Conservation (phyloP, 1,140 invertebrate species). For the Oreohelix idahoensis region DNA sequence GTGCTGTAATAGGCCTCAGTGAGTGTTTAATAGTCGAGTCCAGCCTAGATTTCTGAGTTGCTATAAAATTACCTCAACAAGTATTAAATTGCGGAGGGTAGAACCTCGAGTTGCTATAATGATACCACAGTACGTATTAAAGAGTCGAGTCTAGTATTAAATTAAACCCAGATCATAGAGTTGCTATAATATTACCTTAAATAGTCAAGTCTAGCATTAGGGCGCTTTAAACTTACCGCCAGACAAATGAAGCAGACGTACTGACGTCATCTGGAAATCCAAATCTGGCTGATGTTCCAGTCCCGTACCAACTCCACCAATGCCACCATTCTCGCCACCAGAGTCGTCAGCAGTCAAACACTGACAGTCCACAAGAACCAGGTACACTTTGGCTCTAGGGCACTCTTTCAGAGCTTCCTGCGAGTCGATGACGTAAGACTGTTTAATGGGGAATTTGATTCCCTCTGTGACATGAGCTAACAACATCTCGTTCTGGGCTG, state of each 20-base stretch:
- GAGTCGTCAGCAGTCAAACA: not conserved
- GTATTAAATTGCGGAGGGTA: too few relatives aligned
- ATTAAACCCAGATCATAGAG: too few relatives aligned
- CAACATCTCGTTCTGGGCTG: slow-evolving; percentile 47
- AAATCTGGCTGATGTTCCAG: not conserved
- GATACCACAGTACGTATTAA: too few relatives aligned
- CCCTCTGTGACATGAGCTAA: slow-evolving; percentile 53
- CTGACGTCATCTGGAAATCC: not conserved
- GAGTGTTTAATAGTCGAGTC: too few relatives aligned
- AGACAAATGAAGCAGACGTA: not conserved
- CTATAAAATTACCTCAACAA: too few relatives aligned
- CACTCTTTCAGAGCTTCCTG: slow-evolving; percentile 51
- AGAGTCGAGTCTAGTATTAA: too few relatives aligned
- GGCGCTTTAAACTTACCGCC: not conserved
- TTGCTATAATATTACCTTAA: too few relatives aligned
- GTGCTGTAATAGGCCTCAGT: too few relatives aligned
- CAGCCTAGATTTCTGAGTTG: too few relatives aligned
- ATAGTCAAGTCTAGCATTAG: too few relatives aligned
- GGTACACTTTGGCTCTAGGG: slow-evolving; percentile 54
- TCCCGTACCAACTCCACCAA: not conserved
- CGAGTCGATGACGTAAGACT: slow-evolving; percentile 53
- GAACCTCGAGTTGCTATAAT: too few relatives aligned
- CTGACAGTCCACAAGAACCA: slow-evolving; percentile 52
- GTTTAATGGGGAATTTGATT: slow-evolving; percentile 42
- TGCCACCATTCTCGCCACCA: not conserved